phyloP scores from a whole-genome alignment of 2,888 invertebrate species.

The Ceraclea dissimilis region DNA sequence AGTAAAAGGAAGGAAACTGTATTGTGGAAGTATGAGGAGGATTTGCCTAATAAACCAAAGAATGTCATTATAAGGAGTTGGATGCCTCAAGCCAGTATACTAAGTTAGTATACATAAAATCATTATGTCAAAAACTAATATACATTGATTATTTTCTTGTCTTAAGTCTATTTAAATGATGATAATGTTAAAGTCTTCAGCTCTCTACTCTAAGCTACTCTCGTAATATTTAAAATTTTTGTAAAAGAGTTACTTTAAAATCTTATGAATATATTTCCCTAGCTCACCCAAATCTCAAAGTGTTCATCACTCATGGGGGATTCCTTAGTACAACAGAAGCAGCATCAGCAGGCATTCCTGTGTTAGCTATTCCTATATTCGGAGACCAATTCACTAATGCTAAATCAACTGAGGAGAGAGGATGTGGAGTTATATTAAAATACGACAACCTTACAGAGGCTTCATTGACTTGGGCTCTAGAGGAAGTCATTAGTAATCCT shows the following conservation, averaged over 20 bases:
- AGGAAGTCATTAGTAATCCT: constrained; percentile 27
- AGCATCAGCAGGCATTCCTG: constrained; percentile 39
- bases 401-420: constrained; percentile 28
- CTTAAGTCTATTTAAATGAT: background rate
- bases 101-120: constrained; percentile 32
- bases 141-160: no score
- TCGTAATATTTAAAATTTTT: no score
- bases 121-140: background rate
- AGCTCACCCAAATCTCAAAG: constrained; percentile 36
- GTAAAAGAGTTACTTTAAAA: no score
- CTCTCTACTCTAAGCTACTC: no score
- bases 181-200: no score
- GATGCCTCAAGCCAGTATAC: constrained; percentile 39
- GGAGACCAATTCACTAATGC: constrained; percentile 31
- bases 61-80: constrained; percentile 41
- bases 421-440: constrained; percentile 28
- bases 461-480: constrained; percentile 27
- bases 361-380: constrained; percentile 31
- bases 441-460: constrained; percentile 30
- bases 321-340: constrained; percentile 45
- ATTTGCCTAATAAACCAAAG: constrained; percentile 32
- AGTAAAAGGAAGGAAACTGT: constrained; percentile 41
- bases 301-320: constrained; percentile 51
- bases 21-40: constrained; percentile 41
- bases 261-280: no score